phyloP scores from a whole-genome alignment of 2,888 invertebrate genomes.

The Pollenia labialis region DNA sequence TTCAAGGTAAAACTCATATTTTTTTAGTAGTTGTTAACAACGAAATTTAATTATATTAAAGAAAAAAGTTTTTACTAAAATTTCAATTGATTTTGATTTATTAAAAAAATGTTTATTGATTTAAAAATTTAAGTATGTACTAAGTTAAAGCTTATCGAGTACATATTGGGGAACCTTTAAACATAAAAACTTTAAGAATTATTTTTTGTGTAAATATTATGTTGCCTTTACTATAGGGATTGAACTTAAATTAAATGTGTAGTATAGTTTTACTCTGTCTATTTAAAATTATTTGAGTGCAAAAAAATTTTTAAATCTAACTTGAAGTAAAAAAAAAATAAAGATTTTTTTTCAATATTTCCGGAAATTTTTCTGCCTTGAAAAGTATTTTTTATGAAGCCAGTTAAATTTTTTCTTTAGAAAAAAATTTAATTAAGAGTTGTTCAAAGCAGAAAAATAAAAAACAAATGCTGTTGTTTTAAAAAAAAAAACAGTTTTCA shows the following conservation, averaged over 20 bases:
- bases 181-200: too few relatives aligned
- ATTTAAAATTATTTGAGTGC: constrained; percentile 20
- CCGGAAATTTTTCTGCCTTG: background rate
- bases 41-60: background rate
- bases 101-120: too few relatives aligned
- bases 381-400: background rate
- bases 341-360: background rate
- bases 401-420: background rate
- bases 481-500: background rate
- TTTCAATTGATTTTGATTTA: background rate
- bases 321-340: background rate
- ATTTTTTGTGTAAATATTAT: background rate
- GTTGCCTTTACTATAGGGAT: constrained; percentile 34
- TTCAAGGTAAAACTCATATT: constrained; percentile 20
- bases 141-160: background rate
- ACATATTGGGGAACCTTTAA: too few relatives aligned
- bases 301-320: constrained; percentile 14
- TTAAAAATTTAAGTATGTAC: background rate
- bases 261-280: constrained; percentile 32
- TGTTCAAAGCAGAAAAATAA: background rate
- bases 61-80: background rate
- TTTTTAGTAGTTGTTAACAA: background rate
- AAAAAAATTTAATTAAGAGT: background rate
- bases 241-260: constrained; percentile 24
- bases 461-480: background rate